Evolutionary conservation across 2,888 invertebrate species (phyloP), one percentile per base, ranked within the genome.

Genomic region (Hemaris fuciformis): DNA sequence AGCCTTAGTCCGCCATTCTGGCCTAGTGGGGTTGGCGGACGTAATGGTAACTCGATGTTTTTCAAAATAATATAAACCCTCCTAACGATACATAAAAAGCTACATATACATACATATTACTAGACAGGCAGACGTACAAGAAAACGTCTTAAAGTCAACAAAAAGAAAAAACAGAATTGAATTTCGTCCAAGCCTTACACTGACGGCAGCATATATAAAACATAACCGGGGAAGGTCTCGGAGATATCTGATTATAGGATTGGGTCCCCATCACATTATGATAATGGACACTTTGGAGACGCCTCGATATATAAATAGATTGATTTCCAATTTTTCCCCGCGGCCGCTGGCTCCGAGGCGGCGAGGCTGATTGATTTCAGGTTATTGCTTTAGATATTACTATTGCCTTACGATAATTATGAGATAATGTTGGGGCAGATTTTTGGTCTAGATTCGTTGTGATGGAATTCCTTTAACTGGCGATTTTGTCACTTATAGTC

Each of bases 211-310:
- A 60, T 59, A 76, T 75, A 76, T 76, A 74, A 80, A 76, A 77
- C 76, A 82, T 85, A 84, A 84, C 77, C 75, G 76, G 34, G 74
- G 78, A 73, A 83, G 84, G 83, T 82, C 81, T 77, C 77, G 59
- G 34, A 81, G 83, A 83, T 85, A 86, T 87, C 87, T 87, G 87
- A 86, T 87, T 86, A 87, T 86, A 84, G 86, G 78, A 84, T 84
- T 82, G 86, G 87, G 85, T 75, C 77, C 77, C 85, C 86, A 87
- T 87, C 83, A 76, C 86, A 86, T 86, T 87, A 87, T 88, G 87
- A 79, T 88, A 88, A 88, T 87, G 80, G 88, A 75, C 75, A 81
- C 85, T 87, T 83, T 69, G 74, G 81, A 77, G 85, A 79, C 87
- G 87, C 81, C 76, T 76, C 76, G 74, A 80, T 85, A 86, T 87